These are phyloP conservation scores for Amia ocellicauda DNA, from an alignment of 2,113 vertebrate genomes.

Conservation along the genomic window DNA sequence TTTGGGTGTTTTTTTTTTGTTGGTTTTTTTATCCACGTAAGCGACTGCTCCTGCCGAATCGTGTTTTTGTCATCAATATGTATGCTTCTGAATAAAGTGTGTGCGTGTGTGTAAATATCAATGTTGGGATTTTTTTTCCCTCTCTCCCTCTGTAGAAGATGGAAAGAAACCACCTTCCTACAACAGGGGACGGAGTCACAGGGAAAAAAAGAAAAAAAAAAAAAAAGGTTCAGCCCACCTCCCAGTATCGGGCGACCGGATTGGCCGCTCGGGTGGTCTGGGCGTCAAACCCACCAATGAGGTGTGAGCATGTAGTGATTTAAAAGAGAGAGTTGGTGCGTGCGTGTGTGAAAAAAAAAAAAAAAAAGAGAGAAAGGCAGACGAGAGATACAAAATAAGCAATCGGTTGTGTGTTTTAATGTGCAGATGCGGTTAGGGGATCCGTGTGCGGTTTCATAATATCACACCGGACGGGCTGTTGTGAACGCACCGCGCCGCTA, in stretches of 20 bases:
- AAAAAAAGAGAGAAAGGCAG: background rate
- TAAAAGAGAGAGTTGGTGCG: slow-evolving; percentile 38
- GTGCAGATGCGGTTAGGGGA: background rate
- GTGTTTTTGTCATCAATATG: slow-evolving; percentile 52
- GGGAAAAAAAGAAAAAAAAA: slow-evolving; percentile 10
- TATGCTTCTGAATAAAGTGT: slow-evolving; percentile 28
- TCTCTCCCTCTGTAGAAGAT: slow-evolving; percentile 26
- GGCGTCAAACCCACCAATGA: slow-evolving; percentile 44
- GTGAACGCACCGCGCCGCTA: too few species aligned
- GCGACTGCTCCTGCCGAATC: slow-evolving; percentile 44
- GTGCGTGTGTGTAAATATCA: slow-evolving; percentile 42
- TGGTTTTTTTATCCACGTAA: slow-evolving; percentile 35
- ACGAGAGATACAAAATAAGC: background rate
- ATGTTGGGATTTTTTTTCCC: slow-evolving; percentile 55
- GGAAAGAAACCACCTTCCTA: slow-evolving; percentile 42
- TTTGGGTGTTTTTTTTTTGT: background rate
- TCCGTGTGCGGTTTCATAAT: background rate
- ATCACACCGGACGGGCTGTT: too few species aligned
- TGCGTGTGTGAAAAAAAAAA: background rate
- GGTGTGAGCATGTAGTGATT: slow-evolving; percentile 46
- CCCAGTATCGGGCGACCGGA: slow-evolving; percentile 54
- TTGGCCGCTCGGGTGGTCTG: slow-evolving; percentile 38
- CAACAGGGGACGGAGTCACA: slow-evolving; percentile 23
- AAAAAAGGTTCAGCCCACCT: slow-evolving; percentile 54
- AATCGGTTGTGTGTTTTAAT: background rate